These are phyloP conservation scores for Vesta saturnalis DNA, from an alignment of 2,888 invertebrate genomes.

Conservation along the genomic window DNA sequence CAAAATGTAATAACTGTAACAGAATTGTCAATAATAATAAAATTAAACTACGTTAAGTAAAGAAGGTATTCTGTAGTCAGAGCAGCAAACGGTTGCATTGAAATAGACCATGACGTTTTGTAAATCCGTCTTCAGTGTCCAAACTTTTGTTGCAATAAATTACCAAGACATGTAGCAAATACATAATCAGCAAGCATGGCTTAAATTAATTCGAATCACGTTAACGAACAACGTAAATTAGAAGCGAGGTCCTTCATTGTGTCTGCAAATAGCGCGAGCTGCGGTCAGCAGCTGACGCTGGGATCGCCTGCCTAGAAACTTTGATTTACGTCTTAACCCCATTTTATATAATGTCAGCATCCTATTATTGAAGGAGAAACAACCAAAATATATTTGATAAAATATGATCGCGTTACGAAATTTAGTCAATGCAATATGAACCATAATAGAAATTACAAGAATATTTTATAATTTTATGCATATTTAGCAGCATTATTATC, in stretches of 20 bases:
- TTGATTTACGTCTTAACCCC: conserved; percentile 71
- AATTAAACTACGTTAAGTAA: conserved; percentile 9
- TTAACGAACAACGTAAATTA: conserved; percentile 62
- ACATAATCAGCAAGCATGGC: conserved; percentile 58
- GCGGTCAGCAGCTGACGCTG: conserved; percentile 59
- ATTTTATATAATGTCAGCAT: conserved; percentile 68
- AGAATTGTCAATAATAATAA: neutral
- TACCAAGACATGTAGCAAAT: conserved; percentile 60
- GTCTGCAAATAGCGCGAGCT: conserved; percentile 56
- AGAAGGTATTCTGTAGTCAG: conserved; percentile 29
- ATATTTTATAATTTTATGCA: neutral
- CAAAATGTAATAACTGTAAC: too few species aligned
- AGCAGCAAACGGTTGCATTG: conserved; percentile 25
- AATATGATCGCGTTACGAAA: conserved; percentile 20
- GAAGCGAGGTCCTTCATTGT: conserved; percentile 55
- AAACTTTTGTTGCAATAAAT: conserved; percentile 55
- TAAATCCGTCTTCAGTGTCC: conserved; percentile 45
- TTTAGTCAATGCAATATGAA: conserved; percentile 5
- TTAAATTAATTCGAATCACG: conserved; percentile 62
- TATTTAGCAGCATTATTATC: neutral
- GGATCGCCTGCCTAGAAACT: conserved; percentile 57
- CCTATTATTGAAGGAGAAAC: conserved; percentile 37
- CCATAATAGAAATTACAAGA: neutral
- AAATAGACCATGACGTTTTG: conserved; percentile 41
- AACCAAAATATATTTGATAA: conserved; percentile 20